Base-by-base conservation (phyloP, 2,888 invertebrate genomes). In the Pediacus dermestoides region DNA sequence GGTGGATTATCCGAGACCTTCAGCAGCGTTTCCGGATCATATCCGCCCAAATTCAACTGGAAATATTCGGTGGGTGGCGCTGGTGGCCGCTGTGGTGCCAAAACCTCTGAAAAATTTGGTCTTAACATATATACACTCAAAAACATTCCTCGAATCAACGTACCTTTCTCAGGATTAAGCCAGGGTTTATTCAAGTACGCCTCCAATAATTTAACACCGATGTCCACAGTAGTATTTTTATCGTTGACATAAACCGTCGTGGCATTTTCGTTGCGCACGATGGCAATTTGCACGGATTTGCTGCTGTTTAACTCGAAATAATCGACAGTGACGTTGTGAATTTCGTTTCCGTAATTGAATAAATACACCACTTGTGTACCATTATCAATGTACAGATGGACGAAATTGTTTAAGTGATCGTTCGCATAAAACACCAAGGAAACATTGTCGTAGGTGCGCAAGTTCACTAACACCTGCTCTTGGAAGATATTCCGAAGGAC, bases 331-430 rank as follows among this genome's bases (percentile, higher is more conserved):
- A 89, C 78, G 66, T 86, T 85, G 50, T 83, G 76, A 51, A 88
- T 88, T 70, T 82, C 82, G 57, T 86, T 80, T 48, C 80, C 85
- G 48, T 85, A 77, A 64, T 93, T 93, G 67, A 89, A 92, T 2
- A 89, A 71, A 60, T 89, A 90, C 26, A 89, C 82, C 13, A 92
- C 84, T 70, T 82, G 79, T 4, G 82, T 82, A 8, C 85, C 85
- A 44, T 83, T 82, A 48, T 84, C 80, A 44, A 92, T 81, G 67
- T 88, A 89, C 15, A 93, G 70, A 67, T 93, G 93, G 33, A 92
- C 82, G 66, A 94, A 94, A 68, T 95, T 95, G 64, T 93, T 93
- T 41, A 89, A 73, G 66, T 93, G 86, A 67, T 95, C 94, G 62
- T 93, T 90, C 16, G 91, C 89, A 61, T 94, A 94, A 4, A 94